Conservation (phyloP, 2,797 vertebrate genomes). For the Parotocinclus haroldoi region DNA sequence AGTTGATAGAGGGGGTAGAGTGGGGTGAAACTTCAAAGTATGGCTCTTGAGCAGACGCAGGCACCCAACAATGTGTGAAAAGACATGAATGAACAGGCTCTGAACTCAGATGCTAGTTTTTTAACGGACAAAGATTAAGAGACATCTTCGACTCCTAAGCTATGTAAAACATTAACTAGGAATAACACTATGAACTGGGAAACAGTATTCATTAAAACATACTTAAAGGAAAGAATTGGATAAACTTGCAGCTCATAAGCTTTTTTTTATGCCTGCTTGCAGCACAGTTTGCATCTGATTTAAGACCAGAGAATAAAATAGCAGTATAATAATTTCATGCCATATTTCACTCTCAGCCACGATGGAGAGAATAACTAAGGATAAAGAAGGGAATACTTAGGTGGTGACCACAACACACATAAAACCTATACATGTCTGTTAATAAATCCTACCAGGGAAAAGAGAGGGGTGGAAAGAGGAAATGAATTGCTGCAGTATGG, state of each 20-base stretch:
- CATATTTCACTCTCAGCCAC: not conserved
- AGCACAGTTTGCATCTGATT: no score
- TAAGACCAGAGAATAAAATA: no score
- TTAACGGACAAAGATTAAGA: not conserved
- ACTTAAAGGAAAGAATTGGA: no score
- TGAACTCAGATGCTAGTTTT: constrained; percentile 5
- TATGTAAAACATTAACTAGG: not conserved
- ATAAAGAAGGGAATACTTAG: not conserved
- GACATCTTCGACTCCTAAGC: not conserved
- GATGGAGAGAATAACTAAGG: not conserved
- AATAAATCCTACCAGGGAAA: not conserved
- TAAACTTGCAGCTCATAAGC: no score
- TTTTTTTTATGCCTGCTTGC: no score
- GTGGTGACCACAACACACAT: not conserved
- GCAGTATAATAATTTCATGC: no score
- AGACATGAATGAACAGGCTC: constrained; percentile 12
- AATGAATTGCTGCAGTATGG: not conserved
- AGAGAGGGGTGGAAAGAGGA: not conserved
- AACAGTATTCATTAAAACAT: no score
- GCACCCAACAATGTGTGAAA: constrained; percentile 16
- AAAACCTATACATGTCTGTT: not conserved
- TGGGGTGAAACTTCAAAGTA: constrained; percentile 16
- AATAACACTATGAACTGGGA: not conserved
- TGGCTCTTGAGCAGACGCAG: constrained; percentile 27
- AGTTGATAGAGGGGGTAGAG: not conserved